These are phyloP conservation scores for Xerus inauris DNA, from an alignment of 2,113 vertebrate species.

Conservation along the genomic window DNA sequence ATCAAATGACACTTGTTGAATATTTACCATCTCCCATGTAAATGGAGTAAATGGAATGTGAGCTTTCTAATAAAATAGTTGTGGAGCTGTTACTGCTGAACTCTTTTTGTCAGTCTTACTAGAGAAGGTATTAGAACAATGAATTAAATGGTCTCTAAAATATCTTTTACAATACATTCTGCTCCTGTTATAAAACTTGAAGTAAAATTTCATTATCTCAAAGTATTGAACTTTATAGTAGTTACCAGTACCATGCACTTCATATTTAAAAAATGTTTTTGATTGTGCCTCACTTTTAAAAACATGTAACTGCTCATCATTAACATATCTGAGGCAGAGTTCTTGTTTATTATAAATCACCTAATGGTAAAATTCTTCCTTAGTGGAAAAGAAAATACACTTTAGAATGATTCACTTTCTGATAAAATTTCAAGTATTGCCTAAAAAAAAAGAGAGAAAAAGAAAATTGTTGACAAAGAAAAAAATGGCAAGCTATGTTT, in stretches of 20 bases:
- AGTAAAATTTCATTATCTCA: constrained; percentile 4
- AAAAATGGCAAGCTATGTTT: not conserved
- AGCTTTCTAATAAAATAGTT: constrained; percentile 7
- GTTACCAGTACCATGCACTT: not conserved
- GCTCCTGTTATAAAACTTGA: not conserved
- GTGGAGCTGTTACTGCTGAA: not conserved
- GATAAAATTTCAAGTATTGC: constrained; percentile 3
- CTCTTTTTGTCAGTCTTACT: not conserved
- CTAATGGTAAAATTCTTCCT: not conserved
- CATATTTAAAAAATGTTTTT: not conserved
- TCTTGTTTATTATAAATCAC: not conserved
- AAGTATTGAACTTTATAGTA: not conserved
- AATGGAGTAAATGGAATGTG: not conserved
- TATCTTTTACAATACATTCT: not conserved
- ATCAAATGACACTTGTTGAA: not conserved
- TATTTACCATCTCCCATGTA: not conserved
- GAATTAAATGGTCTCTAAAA: not conserved
- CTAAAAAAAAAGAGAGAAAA: constrained; percentile 31
- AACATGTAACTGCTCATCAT: not conserved
- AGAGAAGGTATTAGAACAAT: not conserved
- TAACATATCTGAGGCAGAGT: not conserved
- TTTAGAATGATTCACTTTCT: constrained; percentile 1
- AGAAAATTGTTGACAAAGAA: not conserved
- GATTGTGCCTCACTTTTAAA: not conserved
- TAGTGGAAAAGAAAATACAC: constrained; percentile 34